phyloP scores from a whole-genome alignment of 1,140 invertebrate genomes.

The Thaumatotibia leucotreta region DNA sequence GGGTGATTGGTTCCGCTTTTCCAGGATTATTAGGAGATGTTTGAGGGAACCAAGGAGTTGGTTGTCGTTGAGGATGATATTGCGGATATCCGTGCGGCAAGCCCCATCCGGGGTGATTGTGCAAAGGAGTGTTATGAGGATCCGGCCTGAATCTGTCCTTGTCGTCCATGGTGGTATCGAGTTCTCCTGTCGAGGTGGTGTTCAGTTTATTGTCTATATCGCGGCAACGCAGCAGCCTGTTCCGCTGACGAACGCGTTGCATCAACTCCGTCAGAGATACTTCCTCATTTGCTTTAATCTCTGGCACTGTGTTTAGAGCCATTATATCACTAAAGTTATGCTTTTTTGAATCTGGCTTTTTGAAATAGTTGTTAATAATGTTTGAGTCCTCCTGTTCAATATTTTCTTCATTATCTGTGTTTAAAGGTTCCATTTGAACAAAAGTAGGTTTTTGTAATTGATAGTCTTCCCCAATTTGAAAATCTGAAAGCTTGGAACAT shows the following conservation, averaged over 20 bases:
- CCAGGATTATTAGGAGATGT: neutral
- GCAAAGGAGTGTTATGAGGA: neutral
- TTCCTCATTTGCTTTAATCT: neutral
- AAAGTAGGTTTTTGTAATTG: no score
- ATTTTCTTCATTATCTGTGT: no score
- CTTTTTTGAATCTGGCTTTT: neutral
- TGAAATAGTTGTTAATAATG: neutral
- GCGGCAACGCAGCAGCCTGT: neutral
- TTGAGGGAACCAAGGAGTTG: neutral
- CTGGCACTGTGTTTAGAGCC: neutral
- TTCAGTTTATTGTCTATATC: neutral
- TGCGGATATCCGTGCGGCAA: neutral
- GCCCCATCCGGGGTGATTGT: neutral
- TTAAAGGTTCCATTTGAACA: no score
- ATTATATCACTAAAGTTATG: neutral
- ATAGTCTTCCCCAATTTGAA: neutral
- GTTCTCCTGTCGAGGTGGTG: no score
- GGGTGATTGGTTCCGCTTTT: neutral
- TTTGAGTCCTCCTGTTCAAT: neutral
- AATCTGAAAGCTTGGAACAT: neutral
- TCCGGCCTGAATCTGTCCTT: neutral
- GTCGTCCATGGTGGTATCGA: neutral
- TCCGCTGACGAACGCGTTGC: neutral
- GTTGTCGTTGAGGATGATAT: neutral
- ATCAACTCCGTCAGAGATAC: neutral